Base-by-base conservation (phyloP, 2,113 vertebrate species). In the Varanus salvator region DNA sequence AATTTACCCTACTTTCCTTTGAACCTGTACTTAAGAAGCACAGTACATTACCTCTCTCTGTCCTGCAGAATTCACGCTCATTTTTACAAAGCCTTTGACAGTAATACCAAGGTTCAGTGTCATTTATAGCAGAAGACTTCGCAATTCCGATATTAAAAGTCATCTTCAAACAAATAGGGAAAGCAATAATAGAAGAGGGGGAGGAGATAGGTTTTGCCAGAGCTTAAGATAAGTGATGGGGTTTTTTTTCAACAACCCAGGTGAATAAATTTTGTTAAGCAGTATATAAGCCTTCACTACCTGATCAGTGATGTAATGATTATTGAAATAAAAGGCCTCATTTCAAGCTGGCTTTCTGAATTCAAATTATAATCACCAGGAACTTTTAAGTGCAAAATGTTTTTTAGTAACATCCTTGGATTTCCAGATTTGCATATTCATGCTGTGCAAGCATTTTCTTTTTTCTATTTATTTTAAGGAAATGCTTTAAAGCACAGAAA, bases 191-290 rank as follows among this genome's bases (percentile, higher is more conserved):
- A 27, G 60, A 71, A 82, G 34, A 6, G 19, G 54, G 8, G 7
- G n/a, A 14, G 23, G 52, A 23, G 4, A 38, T 31, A 64, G 38
- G 48, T 75, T 83, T 89, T 52, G 64, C 19, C 27, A 48, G 38
- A 64, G 17, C 19, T 64, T 60, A 29, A 29, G 31, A 31, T 83
- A 86, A 44, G 8, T 19, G 6, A 68, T 69, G 2, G 0, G 69
- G 86, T 31, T 8, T 15, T 75, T 8, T 15, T 75, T 71, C 14
- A 80, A 68, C 3, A 52, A 15, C 21, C 5, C 1, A 72, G 54
- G 0, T 44, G 69, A 87, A 25, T 2, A 44, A 57, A 71, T 29
- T 8, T 0, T 0, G 0, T 0, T 8, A 14, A 6, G 0, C 2
- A 91, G 78, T 38, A 25, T 27, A 44, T 74, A 0, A 82, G 54